These are phyloP conservation scores for Proterorhinus semilunaris DNA, from an alignment of 2,113 vertebrate species.

Conservation along the genomic window DNA sequence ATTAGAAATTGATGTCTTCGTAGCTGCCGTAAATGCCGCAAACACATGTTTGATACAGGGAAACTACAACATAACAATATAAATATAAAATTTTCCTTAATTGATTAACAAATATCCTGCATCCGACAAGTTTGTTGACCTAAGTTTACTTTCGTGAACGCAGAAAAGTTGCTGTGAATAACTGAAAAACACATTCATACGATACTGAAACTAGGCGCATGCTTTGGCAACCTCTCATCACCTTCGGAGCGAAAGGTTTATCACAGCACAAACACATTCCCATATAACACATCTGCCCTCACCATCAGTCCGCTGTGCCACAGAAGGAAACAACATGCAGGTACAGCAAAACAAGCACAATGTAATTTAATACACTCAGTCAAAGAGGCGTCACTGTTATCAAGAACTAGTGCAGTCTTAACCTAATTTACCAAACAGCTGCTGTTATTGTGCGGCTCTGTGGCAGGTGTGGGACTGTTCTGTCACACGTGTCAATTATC, in stretches of 20 bases:
- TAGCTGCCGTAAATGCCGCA: too few relatives aligned
- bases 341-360: conserved; percentile 70
- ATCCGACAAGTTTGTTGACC: not conserved
- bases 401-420: conserved; percentile 1
- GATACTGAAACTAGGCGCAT: conserved; percentile 10
- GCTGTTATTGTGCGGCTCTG: conserved; percentile 3
- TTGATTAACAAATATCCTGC: not conserved
- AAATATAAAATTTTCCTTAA: too few relatives aligned
- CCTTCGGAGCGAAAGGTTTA: conserved; percentile 74
- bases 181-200: not conserved
- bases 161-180: not conserved
- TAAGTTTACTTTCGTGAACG: too few relatives aligned
- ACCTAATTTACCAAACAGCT: conserved; percentile 31
- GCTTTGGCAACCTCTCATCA: conserved; percentile 61
- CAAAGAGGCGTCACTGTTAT: conserved; percentile 14
- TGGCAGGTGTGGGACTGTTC: not conserved
- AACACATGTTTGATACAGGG: too few relatives aligned
- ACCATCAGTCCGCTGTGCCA: conserved; percentile 47
- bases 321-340: conserved; percentile 34
- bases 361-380: conserved; percentile 19
- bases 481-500: conserved; percentile 8
- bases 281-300: conserved; percentile 60
- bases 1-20: too few relatives aligned
- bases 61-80: too few relatives aligned
- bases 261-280: conserved; percentile 76